Evolutionary conservation across 2,797 vertebrate genomes (phyloP).

Genomic region (Crocidura indochinensis): DNA sequence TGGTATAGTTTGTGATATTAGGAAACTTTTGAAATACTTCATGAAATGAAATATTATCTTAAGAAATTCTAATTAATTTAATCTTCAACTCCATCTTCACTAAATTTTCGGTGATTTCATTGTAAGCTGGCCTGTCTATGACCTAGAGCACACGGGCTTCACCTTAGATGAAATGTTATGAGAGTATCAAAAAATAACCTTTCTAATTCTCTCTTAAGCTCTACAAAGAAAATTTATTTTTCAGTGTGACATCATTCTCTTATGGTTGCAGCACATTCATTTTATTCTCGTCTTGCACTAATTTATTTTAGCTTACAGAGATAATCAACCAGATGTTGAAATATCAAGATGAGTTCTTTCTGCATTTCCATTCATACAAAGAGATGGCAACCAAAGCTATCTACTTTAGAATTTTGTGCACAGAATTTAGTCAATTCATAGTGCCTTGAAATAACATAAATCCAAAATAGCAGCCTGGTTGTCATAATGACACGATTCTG

Average conservation of each 20-base stretch:
- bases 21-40: slow-evolving; percentile 87
- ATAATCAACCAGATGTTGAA: slow-evolving; percentile 75
- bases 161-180: slow-evolving; percentile 84
- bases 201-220: slow-evolving; percentile 87
- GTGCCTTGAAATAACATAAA: neutral
- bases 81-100: slow-evolving; percentile 89
- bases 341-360: neutral
- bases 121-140: slow-evolving; percentile 85
- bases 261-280: slow-evolving; percentile 85
- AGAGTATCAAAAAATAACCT: slow-evolving; percentile 87
- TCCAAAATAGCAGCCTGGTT: neutral
- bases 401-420: neutral
- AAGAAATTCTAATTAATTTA: slow-evolving; percentile 92
- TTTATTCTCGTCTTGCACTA: slow-evolving; percentile 70
- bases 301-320: slow-evolving; percentile 76
- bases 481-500: neutral
- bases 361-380: neutral
- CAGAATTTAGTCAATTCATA: neutral
- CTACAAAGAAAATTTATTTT: slow-evolving; percentile 80
- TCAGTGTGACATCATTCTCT: slow-evolving; percentile 85
- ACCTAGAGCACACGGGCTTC: slow-evolving; percentile 89
- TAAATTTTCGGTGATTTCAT: slow-evolving; percentile 90
- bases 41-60: slow-evolving; percentile 92
- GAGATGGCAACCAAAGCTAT: neutral
- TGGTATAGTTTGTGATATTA: slow-evolving; percentile 62